Percentiles rank a stretch among this genome's conserved stretches.
phyloP scores from a whole-genome alignment of 1,140 invertebrate species.

The Thaumetopoea pityocampa region DNA sequence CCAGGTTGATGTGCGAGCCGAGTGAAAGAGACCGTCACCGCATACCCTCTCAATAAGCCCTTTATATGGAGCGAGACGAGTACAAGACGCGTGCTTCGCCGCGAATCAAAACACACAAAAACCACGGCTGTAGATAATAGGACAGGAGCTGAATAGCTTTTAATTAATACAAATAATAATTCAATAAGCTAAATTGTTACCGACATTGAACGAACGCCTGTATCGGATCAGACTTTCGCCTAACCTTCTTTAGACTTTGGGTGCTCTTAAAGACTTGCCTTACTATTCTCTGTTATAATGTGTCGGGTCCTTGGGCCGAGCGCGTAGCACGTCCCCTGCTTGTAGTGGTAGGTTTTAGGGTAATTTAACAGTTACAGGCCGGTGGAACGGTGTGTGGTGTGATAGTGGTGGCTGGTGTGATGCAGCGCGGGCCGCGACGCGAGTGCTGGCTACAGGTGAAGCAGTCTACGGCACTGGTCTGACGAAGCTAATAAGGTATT shows the following conservation, averaged over 20 bases:
- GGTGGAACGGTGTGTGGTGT: constrained; percentile 29
- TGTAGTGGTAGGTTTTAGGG: constrained; percentile 13
- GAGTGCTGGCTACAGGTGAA: constrained; percentile 28
- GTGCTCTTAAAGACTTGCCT: constrained; percentile 46
- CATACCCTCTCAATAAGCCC: constrained; percentile 35
- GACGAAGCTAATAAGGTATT: constrained; percentile 64
- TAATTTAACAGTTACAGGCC: constrained; percentile 16
- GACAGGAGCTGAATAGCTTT: constrained; percentile 25
- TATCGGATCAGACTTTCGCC: constrained; percentile 24
- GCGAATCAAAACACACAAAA: constrained; percentile 50
- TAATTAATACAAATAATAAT: constrained; percentile 9
- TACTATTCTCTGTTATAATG: constrained; percentile 35
- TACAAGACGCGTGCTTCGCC: constrained; percentile 46
- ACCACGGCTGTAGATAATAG: constrained; percentile 55
- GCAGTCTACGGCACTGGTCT: constrained; percentile 45
- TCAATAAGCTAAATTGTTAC: constrained; percentile 7
- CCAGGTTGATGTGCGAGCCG: constrained; percentile 45
- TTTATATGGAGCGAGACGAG: constrained; percentile 67
- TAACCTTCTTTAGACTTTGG: constrained; percentile 29
- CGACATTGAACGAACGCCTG: constrained; percentile 34
- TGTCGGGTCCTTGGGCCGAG: constrained; percentile 30
- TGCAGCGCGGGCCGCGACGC: constrained; percentile 47
- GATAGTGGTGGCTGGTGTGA: constrained; percentile 39
- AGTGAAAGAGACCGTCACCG: constrained; percentile 38
- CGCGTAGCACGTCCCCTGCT: constrained; percentile 3